These are phyloP conservation scores for Tauraco erythrolophus DNA, from an alignment of 2,113 vertebrate genomes.

Conservation along the genomic window DNA sequence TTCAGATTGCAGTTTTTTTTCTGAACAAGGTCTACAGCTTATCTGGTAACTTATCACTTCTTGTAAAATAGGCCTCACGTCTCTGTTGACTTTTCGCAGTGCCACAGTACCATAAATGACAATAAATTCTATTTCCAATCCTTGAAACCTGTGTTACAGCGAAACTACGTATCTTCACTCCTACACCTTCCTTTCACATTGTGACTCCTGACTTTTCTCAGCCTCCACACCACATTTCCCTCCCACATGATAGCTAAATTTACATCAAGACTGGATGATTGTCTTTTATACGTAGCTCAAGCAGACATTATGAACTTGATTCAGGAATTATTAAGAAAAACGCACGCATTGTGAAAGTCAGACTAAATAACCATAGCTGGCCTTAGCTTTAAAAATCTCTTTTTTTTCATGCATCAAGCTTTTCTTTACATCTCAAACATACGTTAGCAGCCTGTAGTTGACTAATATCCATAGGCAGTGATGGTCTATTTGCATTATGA, in stretches of 20 bases:
- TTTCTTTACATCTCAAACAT: background rate
- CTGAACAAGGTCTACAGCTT: background rate
- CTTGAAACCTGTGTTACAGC: background rate
- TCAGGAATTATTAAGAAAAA: background rate
- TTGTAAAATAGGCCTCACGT: background rate
- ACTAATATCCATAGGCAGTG: background rate
- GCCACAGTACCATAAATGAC: background rate
- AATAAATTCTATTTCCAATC: conserved; percentile 17
- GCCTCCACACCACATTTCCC: conserved; percentile 25
- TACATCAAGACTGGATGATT: background rate
- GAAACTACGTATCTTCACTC: background rate
- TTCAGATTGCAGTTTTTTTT: background rate
- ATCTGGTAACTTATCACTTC: background rate
- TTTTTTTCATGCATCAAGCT: background rate
- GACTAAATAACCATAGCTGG: background rate
- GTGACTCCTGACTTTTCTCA: background rate
- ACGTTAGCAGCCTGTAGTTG: background rate
- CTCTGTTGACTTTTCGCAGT: background rate
- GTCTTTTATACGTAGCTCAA: background rate
- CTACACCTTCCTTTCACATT: conserved; percentile 15
- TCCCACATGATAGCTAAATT: background rate
- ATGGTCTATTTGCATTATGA: background rate
- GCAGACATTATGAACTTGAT: background rate
- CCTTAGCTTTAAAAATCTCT: background rate
- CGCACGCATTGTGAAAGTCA: background rate